A percentile compares a stretch with the other conserved stretches of the same genome.
Conservation (phyloP, 2,113 vertebrate genomes). For the Coregonus clupeaformis region DNA sequence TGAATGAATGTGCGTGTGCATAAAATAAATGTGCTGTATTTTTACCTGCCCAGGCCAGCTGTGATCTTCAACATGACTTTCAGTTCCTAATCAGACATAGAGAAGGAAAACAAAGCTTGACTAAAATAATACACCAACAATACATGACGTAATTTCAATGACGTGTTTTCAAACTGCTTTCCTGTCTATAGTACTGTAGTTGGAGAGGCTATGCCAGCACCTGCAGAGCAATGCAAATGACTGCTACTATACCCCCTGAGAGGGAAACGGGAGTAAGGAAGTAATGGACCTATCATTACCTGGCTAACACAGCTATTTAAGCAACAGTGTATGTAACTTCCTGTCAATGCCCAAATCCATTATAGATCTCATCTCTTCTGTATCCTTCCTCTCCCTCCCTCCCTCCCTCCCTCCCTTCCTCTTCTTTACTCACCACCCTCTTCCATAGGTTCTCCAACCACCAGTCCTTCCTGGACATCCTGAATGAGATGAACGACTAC, state of each 20-base stretch:
- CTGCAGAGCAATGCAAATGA: background rate
- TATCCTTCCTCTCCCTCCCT: background rate
- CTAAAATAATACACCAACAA: background rate
- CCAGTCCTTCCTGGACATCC: slow-evolving; percentile 82
- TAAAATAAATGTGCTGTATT: too few species aligned
- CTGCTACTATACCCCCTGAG: background rate
- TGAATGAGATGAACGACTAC: slow-evolving; percentile 88
- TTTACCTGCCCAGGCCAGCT: too few species aligned
- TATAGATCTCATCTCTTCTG: slow-evolving; percentile 3
- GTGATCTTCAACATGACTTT: too few species aligned
- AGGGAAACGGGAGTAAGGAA: slow-evolving; percentile 56
- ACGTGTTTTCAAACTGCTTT: background rate
- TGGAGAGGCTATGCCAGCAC: background rate
- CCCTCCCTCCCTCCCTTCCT: slow-evolving; percentile 37
- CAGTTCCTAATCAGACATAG: background rate
- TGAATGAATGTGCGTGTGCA: too few species aligned
- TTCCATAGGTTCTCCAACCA: slow-evolving; percentile 81
- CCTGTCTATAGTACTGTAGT: background rate
- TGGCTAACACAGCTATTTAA: slow-evolving; percentile 23
- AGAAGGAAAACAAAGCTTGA: background rate
- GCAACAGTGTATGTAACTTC: slow-evolving; percentile 20
- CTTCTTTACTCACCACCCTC: background rate
- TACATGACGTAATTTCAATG: background rate
- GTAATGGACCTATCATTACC: slow-evolving; percentile 34
- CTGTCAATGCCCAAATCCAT: slow-evolving; percentile 39